Evolutionary conservation across 2,888 invertebrate genomes (phyloP).

Genomic region (Epinotia brunnichana): DNA sequence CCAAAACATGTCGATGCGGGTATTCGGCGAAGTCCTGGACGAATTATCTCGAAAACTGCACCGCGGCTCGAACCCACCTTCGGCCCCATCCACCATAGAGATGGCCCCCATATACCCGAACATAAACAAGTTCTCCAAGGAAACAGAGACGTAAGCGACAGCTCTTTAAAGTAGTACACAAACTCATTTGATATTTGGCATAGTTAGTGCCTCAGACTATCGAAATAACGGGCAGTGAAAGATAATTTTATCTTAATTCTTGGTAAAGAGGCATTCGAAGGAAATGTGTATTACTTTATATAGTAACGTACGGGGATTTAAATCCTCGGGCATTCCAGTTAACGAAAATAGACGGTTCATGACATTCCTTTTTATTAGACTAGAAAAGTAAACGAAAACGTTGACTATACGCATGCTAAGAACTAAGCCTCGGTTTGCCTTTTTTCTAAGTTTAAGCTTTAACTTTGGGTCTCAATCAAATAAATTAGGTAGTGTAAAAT

Average conservation of each 20-base stretch:
- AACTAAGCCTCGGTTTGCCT: conserved; percentile 54
- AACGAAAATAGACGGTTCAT: conserved; percentile 55
- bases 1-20: conserved; percentile 92
- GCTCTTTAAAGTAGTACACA: conserved; percentile 39
- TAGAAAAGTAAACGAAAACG: conserved; percentile 27
- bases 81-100: conserved; percentile 93
- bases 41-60: conserved; percentile 89
- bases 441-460: conserved; percentile 55
- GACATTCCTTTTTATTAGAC: conserved; percentile 61
- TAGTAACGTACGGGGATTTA: conserved; percentile 2
- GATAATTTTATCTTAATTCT: conserved; percentile 28
- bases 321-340: conserved; percentile 40
- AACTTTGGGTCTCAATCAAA: conserved; percentile 58
- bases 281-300: conserved; percentile 41
- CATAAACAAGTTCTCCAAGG: conserved; percentile 90
- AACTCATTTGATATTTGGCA: conserved; percentile 28
- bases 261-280: conserved; percentile 35
- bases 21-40: conserved; percentile 91
- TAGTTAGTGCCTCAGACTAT: conserved; percentile 24
- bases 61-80: conserved; percentile 90
- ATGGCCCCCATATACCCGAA: conserved; percentile 94
- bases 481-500: conserved; percentile 50
- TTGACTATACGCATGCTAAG: conserved; percentile 44
- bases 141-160: conserved; percentile 89
- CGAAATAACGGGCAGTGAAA: conserved; percentile 24